A percentile compares a stretch with the other conserved stretches of the same genome.
Conservation (phyloP, 2,797 vertebrate species). For the Cryptoblepharus egeriae region DNA sequence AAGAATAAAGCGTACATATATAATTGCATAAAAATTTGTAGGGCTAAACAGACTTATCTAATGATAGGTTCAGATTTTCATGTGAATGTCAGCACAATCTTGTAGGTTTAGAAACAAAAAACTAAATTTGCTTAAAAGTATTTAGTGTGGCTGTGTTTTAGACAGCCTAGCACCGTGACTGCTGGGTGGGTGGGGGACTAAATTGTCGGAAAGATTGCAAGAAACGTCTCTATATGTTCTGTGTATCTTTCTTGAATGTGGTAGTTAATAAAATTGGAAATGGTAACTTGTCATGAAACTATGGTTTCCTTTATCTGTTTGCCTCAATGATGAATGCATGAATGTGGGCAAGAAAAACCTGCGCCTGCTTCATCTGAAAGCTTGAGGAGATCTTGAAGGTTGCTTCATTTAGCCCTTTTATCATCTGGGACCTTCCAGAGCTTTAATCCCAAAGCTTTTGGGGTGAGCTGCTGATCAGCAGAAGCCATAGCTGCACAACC, state of each 20-base stretch:
- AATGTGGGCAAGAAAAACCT: too few relatives aligned
- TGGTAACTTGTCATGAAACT: slow-evolving; percentile 7
- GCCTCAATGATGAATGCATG: neutral
- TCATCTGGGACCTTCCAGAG: too few relatives aligned
- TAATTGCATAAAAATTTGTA: slow-evolving; percentile 11
- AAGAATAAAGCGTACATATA: neutral
- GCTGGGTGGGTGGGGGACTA: slow-evolving; percentile 35
- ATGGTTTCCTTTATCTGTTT: neutral
- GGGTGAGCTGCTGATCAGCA: too few relatives aligned
- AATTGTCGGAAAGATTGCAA: slow-evolving; percentile 43
- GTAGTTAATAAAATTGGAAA: slow-evolving; percentile 65
- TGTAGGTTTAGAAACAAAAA: slow-evolving; percentile 66
- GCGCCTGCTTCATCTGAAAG: too few relatives aligned
- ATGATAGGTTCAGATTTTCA: slow-evolving; percentile 46
- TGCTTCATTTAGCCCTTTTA: too few relatives aligned
- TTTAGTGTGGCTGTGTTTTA: slow-evolving; percentile 74
- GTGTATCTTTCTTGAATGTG: slow-evolving; percentile 64
- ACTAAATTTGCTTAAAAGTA: slow-evolving; percentile 46
- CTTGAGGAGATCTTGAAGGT: too few relatives aligned
- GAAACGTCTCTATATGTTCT: slow-evolving; percentile 62
- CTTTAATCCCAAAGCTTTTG: too few relatives aligned
- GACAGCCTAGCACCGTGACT: slow-evolving; percentile 66
- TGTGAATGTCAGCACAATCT: slow-evolving; percentile 58
- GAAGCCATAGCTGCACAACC: too few relatives aligned
- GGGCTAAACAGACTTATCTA: slow-evolving; percentile 24